Base-by-base conservation (phyloP, 1,140 invertebrate species). In the Drosophila watanabei region DNA sequence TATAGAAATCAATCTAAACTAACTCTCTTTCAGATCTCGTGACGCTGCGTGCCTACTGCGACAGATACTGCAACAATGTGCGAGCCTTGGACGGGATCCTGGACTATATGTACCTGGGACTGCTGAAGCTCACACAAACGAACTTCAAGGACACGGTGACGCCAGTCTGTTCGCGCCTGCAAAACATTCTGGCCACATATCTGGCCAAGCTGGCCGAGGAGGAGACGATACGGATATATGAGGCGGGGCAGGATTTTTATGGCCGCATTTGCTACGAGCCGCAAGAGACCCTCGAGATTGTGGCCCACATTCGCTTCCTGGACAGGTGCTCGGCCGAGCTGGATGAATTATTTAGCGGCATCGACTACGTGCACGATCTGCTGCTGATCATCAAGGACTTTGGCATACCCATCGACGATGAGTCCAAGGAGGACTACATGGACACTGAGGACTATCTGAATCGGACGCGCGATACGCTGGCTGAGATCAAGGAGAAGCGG, bases 351-450 rank as follows among this genome's bases (percentile, higher is more conserved):
- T 96, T 97, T 83, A 86, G 86, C 20, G 94, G 95, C 52, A 92
- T 96, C 5, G 95, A 96, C 79, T 95, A 96, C 83, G 94, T 96
- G 2, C 96, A 96, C 83, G 96, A 97, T 75, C 92, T 97, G 58
- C 95, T 97, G 84, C 94, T 96, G 51, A 94, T 97, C 8, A 96
- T 96, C 75, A 96, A 96, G 64, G 95, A 96, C 77, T 97, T 95
- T 89, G 76, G 93, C n/a, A 96, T 97, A 61, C 93, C 94, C 0
- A 94, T 95, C 41, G 94, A 95, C n/a, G 93, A 94, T 7, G 94
- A 95, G 48, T 95, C 96, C 73, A 94, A 95, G 75, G 95, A 95
- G 35, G 94, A 95, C 57, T 96, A 95, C 85, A 94, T 95, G 94
- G 95, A 93, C 58, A 90, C 85, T 7, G 92, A 94, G 64, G 94